Percentiles rank a stretch among this genome's conserved stretches.
phyloP scores from a whole-genome alignment of 2,113 vertebrate species.

The Natator depressus region DNA sequence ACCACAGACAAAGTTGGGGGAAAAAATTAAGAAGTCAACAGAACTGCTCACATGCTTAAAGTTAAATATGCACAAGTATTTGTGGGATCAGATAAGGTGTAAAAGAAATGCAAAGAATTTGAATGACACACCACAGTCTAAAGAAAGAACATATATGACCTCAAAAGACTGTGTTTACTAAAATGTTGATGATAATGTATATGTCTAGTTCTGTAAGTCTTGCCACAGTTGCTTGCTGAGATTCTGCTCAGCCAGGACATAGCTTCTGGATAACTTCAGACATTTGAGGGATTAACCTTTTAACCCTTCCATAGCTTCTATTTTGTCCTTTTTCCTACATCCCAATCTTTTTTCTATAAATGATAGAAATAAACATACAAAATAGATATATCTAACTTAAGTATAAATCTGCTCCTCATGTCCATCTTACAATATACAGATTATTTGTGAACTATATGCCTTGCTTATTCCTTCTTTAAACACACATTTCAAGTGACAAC shows the following conservation, averaged over 20 bases:
- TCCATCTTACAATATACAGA: background rate
- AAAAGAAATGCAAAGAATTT: background rate
- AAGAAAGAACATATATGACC: background rate
- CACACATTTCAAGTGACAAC: background rate
- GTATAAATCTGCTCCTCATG: background rate
- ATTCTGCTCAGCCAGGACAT: background rate
- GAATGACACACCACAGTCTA: background rate
- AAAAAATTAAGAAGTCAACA: background rate
- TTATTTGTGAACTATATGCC: background rate
- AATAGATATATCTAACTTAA: background rate
- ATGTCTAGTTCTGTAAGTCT: background rate
- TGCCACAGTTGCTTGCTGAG: background rate
- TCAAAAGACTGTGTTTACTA: conserved; percentile 1
- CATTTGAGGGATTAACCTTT: background rate
- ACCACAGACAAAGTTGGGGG: background rate
- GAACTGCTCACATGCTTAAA: background rate
- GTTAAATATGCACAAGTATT: background rate
- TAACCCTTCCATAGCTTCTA: background rate
- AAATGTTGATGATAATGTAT: background rate
- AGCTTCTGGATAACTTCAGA: background rate
- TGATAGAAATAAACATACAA: background rate
- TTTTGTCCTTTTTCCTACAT: background rate
- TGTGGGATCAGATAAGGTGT: background rate
- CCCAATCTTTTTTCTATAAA: background rate
- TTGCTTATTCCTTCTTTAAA: background rate